Conservation (phyloP, 2,797 vertebrate species). For the Pangasius macronema region DNA sequence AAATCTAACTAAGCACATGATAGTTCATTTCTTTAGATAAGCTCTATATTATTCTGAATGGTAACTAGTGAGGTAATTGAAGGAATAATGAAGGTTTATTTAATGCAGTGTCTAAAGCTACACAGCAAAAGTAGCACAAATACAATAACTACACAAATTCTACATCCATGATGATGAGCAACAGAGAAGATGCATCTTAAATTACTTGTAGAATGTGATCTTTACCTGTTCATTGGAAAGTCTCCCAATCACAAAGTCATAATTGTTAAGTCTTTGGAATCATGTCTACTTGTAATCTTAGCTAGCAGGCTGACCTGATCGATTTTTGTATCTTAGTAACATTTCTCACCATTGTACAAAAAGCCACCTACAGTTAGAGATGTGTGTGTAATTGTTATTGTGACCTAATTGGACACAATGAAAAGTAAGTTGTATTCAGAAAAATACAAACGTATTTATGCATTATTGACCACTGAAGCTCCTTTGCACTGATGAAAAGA, state of each 20-base stretch:
- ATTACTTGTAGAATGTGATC: not conserved
- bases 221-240: not conserved
- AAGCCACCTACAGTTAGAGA: not conserved
- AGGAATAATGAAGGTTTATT: not conserved
- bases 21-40: not conserved
- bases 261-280: no score
- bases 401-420: not conserved
- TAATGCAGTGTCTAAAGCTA: not conserved
- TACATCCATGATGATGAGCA: not conserved
- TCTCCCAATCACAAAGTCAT: not conserved
- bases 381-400: not conserved
- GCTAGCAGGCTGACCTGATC: not conserved
- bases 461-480: not conserved
- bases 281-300: not conserved
- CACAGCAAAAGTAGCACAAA: not conserved
- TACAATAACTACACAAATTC: not conserved
- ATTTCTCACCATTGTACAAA: not conserved
- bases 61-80: not conserved
- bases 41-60: not conserved
- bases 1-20: not conserved
- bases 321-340: not conserved
- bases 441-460: not conserved
- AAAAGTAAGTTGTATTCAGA: not conserved
- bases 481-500: not conserved
- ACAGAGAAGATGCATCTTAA: not conserved